A percentile compares a stretch with the other conserved stretches of the same genome.
Conservation (phyloP, 2,113 vertebrate genomes). For the Polypterus senegalus region DNA sequence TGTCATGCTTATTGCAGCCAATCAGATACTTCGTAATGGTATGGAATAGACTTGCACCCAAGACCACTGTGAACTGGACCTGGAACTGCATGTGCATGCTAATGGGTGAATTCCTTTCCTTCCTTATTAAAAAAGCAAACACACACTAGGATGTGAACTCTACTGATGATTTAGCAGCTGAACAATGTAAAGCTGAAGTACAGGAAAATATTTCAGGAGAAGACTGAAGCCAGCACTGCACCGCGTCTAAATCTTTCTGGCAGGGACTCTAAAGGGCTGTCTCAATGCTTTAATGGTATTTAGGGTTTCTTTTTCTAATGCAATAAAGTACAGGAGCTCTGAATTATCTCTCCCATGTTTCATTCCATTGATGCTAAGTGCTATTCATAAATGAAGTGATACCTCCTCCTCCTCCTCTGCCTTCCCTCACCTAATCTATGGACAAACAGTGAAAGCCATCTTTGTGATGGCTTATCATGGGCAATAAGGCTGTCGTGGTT, state of each 20-base stretch:
- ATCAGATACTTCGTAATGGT: slow-evolving; percentile 97
- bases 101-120: slow-evolving; percentile 51
- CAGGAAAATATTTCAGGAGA: slow-evolving; percentile 15
- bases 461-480: too few relatives aligned
- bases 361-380: too few relatives aligned
- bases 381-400: too few relatives aligned
- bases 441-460: too few relatives aligned
- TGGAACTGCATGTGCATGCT: slow-evolving; percentile 75
- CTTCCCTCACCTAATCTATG: too few relatives aligned
- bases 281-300: slow-evolving; percentile 66
- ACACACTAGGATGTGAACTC: slow-evolving; percentile 12
- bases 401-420: too few relatives aligned
- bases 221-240: slow-evolving; percentile 58
- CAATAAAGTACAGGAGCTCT: slow-evolving; percentile 77
- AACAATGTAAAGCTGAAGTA: slow-evolving; percentile 14
- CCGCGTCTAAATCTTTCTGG: slow-evolving; percentile 57
- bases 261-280: slow-evolving; percentile 98
- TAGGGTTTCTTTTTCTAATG: slow-evolving; percentile 66
- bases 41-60: slow-evolving; percentile 72
- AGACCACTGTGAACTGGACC: slow-evolving; percentile 52
- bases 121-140: slow-evolving; percentile 34
- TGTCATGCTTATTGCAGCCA: slow-evolving; percentile 97
- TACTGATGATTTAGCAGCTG: too few relatives aligned
- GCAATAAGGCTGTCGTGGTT: too few relatives aligned
- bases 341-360: slow-evolving; percentile 20